Conservation (phyloP, 2,113 vertebrate genomes). For the Cyprinodon brontotheroides region DNA sequence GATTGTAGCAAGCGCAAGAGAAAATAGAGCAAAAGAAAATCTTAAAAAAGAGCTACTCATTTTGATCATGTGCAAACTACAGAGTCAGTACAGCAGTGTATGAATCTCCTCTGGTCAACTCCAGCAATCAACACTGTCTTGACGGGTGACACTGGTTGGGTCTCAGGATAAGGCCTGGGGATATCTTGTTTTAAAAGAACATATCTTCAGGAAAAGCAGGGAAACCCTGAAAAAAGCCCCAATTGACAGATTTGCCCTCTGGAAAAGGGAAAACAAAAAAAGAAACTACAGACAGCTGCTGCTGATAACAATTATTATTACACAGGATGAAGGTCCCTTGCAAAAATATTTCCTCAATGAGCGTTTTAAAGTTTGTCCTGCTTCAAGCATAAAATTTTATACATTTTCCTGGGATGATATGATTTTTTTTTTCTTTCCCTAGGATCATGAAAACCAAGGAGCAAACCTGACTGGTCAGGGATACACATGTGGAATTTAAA, state of each 20-base stretch:
- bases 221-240: conserved; percentile 18
- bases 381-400: not conserved
- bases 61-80: conserved; percentile 33
- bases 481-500: no score
- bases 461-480: no score
- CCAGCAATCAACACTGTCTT: conserved; percentile 42
- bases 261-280: not conserved
- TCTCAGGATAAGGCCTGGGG: conserved; percentile 10
- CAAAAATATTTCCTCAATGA: not conserved
- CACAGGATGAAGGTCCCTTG: not conserved
- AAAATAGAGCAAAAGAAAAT: conserved; percentile 47
- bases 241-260: conserved; percentile 1
- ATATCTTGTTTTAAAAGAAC: conserved; percentile 33
- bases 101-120: conserved; percentile 54
- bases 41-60: conserved; percentile 32
- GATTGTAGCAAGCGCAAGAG: conserved; percentile 11
- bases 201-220: conserved; percentile 7
- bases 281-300: not conserved
- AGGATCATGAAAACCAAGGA: no score
- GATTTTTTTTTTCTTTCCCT: no score
- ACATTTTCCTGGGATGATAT: not conserved
- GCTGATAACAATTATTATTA: not conserved
- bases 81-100: conserved; percentile 34
- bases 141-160: conserved; percentile 25
- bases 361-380: not conserved